Base-by-base conservation (phyloP, 2,797 vertebrate genomes). In the Lindbergichthys nudifrons region DNA sequence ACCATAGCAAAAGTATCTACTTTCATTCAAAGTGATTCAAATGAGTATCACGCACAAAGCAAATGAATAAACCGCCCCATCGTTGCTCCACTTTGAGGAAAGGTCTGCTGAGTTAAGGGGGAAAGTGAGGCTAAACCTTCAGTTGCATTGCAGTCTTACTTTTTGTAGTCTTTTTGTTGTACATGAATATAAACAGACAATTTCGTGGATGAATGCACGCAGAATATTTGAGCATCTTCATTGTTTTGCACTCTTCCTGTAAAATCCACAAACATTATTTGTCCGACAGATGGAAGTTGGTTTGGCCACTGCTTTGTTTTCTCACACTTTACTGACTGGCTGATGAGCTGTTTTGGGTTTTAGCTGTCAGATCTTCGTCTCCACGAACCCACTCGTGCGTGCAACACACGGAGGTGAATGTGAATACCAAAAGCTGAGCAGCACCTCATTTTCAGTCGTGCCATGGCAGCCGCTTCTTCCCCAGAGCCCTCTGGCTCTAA, bases 11-110 rank as follows among this genome's bases (percentile, higher is more conserved):
- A 91, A 82, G 68, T 71, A 87, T 91, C 86, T 83, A 81, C 78
- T 59, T 75, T 61, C 58, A 84, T 86, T 90, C 83, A 87, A 91
- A 89, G n/a, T n/a, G 76, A 90, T 89, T 88, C 73, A 89, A 90
- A 89, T 87, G 74, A 81, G 80, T 47, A 41, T 75, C 73, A 82
- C 30, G 56, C 61, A 80, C 63, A 62, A 58, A 81, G 75, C 75
- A 84, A 84, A 82, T 61, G 6, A 65, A 81, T 83, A 58, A 50
- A 57, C 50, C 65, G n/a, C 74, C 61, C 30, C 14, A 21, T 78
- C 68, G 60, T 71, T 75, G 51, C 76, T 45, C n/a, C 5, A 19
- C 57, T 59, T 26, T 4, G 21, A 80, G 42, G 18, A 63, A 77
- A 74, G 52, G 39, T 47, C 59, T n/a, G 70, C 48, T 50, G 58